Conservation (phyloP, 1,140 invertebrate genomes). For the Augochlora pura region DNA sequence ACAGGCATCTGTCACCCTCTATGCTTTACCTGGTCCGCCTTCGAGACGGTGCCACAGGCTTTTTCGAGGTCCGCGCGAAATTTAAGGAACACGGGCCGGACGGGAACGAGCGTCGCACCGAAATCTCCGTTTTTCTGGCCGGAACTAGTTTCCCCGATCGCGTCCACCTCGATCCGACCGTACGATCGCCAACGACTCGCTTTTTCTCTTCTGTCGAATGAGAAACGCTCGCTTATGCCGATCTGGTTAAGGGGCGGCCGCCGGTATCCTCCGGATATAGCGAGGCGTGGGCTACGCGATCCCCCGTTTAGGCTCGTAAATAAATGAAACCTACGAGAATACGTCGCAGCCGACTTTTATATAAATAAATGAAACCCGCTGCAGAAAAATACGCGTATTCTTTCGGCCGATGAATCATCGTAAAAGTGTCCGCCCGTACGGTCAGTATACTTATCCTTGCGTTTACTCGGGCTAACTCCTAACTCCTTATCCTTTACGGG, state of each 20-base stretch:
- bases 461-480: constrained; percentile 22
- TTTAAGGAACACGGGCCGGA: constrained; percentile 25
- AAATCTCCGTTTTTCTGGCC: background rate
- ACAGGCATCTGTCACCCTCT: constrained; percentile 67
- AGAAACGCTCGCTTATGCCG: constrained; percentile 29
- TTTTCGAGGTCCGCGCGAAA: constrained; percentile 26
- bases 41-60: constrained; percentile 26
- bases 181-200: background rate
- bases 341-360: constrained; percentile 37
- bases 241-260: constrained; percentile 37
- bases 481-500: constrained; percentile 2
- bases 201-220: constrained; percentile 1
- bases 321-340: constrained; percentile 65
- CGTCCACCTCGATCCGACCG: background rate
- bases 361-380: constrained; percentile 43
- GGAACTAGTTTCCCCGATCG: background rate
- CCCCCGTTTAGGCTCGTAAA: constrained; percentile 46
- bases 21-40: constrained; percentile 43
- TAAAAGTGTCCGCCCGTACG: constrained; percentile 45
- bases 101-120: background rate
- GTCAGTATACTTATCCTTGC: constrained; percentile 26
- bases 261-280: constrained; percentile 43
- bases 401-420: constrained; percentile 45
- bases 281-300: constrained; percentile 57
- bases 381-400: constrained; percentile 27